Conservation (phyloP, 2,888 invertebrate species). For the Gari tellinella region DNA sequence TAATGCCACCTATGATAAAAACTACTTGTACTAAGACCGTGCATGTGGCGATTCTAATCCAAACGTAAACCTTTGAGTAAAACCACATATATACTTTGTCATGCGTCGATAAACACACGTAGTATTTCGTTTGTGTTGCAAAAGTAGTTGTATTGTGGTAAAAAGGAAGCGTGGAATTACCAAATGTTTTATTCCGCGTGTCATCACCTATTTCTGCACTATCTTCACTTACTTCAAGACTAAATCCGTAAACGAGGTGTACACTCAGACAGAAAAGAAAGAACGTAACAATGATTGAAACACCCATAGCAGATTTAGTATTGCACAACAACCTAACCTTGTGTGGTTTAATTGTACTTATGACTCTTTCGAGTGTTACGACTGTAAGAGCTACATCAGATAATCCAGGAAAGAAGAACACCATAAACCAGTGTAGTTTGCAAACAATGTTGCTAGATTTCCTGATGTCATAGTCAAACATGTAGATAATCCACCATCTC, state of each 20-base stretch:
- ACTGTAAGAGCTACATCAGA: neutral
- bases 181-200: too few species aligned
- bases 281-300: neutral
- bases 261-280: neutral
- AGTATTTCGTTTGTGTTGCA: too few species aligned
- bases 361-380: constrained; percentile 1
- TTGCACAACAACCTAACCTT: constrained; percentile 4
- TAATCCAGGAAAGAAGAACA: neutral
- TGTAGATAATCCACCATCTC: constrained; percentile 16
- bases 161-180: too few species aligned
- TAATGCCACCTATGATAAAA: too few species aligned
- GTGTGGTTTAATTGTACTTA: constrained; percentile 6
- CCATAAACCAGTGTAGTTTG: constrained; percentile 11
- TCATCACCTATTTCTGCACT: too few species aligned
- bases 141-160: too few species aligned
- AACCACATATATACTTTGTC: too few species aligned
- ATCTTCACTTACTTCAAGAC: too few species aligned
- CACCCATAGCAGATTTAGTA: neutral
- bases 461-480: constrained; percentile 4
- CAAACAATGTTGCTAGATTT: neutral
- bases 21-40: too few species aligned
- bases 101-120: too few species aligned
- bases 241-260: constrained; percentile 9
- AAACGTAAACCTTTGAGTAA: too few species aligned
- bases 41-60: too few species aligned